These are phyloP conservation scores for Scalopus aquaticus DNA, from an alignment of 2,113 vertebrate genomes.

Conservation along the genomic window DNA sequence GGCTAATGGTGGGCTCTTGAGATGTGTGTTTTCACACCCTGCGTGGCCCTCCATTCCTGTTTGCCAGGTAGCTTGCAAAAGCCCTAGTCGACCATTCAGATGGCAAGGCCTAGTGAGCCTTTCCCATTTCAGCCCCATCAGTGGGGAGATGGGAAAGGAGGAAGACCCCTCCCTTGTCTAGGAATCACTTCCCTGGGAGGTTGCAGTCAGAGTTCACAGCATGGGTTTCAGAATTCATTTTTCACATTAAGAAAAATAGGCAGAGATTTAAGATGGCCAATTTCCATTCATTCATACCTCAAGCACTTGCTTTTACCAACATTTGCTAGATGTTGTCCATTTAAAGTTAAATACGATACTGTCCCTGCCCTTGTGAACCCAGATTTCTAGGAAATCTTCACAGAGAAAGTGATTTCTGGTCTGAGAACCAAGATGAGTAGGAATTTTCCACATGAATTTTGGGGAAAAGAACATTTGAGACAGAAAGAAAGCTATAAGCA, in stretches of 20 bases:
- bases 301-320: background rate
- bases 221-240: background rate
- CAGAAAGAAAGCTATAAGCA: background rate
- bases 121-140: background rate
- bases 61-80: background rate
- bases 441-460: background rate
- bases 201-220: background rate
- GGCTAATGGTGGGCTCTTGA: no score
- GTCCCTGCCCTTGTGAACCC: background rate
- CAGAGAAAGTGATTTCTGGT: slow-evolving; percentile 1
- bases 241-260: slow-evolving; percentile 12
- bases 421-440: background rate
- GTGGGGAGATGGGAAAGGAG: background rate
- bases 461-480: background rate
- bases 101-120: background rate
- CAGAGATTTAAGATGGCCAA: background rate
- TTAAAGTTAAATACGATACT: slow-evolving; percentile 13
- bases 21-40: background rate
- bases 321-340: background rate
- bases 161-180: background rate
- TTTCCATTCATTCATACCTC: background rate
- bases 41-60: background rate
- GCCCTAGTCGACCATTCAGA: background rate
- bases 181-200: background rate
- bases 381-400: background rate